These are phyloP conservation scores for Gnathochromis pfefferi DNA, from an alignment of 2,113 vertebrate genomes.

Conservation along the genomic window DNA sequence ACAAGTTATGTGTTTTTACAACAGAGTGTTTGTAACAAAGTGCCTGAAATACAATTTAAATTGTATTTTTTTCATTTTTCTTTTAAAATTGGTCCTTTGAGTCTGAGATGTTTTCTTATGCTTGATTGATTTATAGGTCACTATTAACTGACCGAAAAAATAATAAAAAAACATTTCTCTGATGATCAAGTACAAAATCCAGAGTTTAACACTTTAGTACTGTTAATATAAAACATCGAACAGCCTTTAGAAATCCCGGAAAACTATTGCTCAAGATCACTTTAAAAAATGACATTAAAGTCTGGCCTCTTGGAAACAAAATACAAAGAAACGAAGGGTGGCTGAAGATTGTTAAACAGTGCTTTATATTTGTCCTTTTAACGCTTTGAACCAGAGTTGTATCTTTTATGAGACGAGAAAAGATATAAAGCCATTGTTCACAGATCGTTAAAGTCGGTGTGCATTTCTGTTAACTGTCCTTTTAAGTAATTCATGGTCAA, in stretches of 20 bases:
- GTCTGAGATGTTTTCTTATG: not conserved
- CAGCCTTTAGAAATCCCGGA: not conserved
- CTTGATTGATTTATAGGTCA: not conserved
- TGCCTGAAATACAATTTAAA: not conserved
- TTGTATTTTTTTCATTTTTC: not conserved
- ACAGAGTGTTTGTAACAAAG: not conserved
- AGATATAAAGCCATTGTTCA: not conserved
- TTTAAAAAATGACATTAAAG: not conserved
- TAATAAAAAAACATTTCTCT: not conserved
- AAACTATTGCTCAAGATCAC: not conserved
- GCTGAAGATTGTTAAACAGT: not conserved
- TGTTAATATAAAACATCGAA: not conserved
- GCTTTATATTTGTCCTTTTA: not conserved
- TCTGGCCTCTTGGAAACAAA: not conserved
- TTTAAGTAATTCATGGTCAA: not conserved
- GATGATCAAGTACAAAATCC: not conserved
- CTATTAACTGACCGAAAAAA: not conserved
- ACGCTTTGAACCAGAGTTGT: not conserved
- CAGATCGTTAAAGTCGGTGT: not conserved
- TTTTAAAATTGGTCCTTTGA: not conserved
- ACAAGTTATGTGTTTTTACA: not conserved
- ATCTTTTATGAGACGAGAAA: not conserved
- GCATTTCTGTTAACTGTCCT: not conserved
- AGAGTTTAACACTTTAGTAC: not conserved
- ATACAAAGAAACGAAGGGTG: not conserved